These are phyloP conservation scores for Leptinotarsa texana DNA, from an alignment of 1,140 invertebrate genomes.

Conservation along the genomic window DNA sequence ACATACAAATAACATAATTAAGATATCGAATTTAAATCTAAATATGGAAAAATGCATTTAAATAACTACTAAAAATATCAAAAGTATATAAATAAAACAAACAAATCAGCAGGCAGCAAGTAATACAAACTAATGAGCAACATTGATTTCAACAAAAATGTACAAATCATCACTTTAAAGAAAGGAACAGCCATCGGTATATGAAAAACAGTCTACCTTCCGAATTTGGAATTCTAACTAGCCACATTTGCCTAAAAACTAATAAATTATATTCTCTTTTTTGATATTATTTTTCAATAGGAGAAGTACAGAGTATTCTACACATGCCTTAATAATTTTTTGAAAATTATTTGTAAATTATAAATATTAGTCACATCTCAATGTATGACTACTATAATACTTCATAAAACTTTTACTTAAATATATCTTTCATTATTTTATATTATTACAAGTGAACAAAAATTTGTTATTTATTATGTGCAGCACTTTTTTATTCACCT, in stretches of 20 bases:
- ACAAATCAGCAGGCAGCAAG: slow-evolving; percentile 9
- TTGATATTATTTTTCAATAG: slow-evolving; percentile 8
- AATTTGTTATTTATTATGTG: slow-evolving; percentile 6
- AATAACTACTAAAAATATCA: slow-evolving; percentile 4
- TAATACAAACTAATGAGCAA: slow-evolving; percentile 24
- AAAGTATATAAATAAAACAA: slow-evolving; percentile 1
- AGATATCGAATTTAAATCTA: slow-evolving; percentile 20
- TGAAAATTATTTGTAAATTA: background rate
- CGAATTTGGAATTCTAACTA: slow-evolving; percentile 12
- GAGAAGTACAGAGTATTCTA: slow-evolving; percentile 25
- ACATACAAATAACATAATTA: slow-evolving; percentile 22
- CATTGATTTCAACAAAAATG: slow-evolving; percentile 26
- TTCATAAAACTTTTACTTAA: slow-evolving; percentile 17
- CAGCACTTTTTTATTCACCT: background rate
- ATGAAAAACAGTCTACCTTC: slow-evolving; percentile 25
- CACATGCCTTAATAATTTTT: slow-evolving; percentile 4
- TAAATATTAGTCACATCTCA: slow-evolving; percentile 1
- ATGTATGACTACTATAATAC: slow-evolving; percentile 12
- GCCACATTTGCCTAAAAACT: slow-evolving; percentile 4
- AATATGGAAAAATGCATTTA: background rate
- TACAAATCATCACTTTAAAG: slow-evolving; percentile 19
- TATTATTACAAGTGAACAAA: slow-evolving; percentile 18
- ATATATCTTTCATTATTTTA: background rate
- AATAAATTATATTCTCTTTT: slow-evolving; percentile 21
- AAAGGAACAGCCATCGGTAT: slow-evolving; percentile 22